A percentile compares a stretch with the other conserved stretches of the same genome.
Conservation (phyloP, 2,113 vertebrate species). For the Gavialis gangeticus region DNA sequence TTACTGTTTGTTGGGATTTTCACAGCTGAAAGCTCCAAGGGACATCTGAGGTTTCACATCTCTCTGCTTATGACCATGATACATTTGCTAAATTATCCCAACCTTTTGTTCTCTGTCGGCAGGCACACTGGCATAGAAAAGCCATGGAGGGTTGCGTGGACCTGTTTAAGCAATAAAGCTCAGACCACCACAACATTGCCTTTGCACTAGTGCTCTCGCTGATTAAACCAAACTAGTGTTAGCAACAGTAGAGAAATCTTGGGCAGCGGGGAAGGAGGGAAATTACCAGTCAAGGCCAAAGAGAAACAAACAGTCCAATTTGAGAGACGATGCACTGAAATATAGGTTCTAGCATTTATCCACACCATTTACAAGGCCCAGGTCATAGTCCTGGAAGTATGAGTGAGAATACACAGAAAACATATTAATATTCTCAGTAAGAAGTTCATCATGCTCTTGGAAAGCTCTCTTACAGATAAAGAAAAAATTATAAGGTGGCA, state of each 20-base stretch:
- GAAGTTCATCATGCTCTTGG: slow-evolving; percentile 50
- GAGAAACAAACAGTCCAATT: background rate
- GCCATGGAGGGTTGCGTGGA: background rate
- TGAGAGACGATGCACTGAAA: background rate
- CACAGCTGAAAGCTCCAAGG: background rate
- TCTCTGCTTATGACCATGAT: background rate
- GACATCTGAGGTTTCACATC: background rate
- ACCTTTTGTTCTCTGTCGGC: background rate
- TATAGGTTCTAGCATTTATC: slow-evolving; percentile 20
- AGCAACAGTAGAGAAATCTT: background rate
- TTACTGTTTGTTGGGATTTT: fast-evolving
- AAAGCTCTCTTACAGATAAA: slow-evolving; percentile 68
- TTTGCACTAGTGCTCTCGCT: slow-evolving; percentile 17
- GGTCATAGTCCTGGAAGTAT: slow-evolving; percentile 35
- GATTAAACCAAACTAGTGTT: background rate
- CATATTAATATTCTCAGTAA: slow-evolving; percentile 37
- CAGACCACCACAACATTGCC: background rate
- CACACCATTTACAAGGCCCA: slow-evolving; percentile 14
- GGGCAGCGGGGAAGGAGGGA: background rate
- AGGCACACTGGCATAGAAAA: background rate
- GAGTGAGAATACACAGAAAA: slow-evolving; percentile 60
- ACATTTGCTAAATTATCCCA: background rate
- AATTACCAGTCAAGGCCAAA: background rate
- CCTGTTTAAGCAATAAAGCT: background rate
- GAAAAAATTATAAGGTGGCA: slow-evolving; percentile 61